Conservation (phyloP, 2,888 invertebrate species). For the Nesidiocoris tenuis region DNA sequence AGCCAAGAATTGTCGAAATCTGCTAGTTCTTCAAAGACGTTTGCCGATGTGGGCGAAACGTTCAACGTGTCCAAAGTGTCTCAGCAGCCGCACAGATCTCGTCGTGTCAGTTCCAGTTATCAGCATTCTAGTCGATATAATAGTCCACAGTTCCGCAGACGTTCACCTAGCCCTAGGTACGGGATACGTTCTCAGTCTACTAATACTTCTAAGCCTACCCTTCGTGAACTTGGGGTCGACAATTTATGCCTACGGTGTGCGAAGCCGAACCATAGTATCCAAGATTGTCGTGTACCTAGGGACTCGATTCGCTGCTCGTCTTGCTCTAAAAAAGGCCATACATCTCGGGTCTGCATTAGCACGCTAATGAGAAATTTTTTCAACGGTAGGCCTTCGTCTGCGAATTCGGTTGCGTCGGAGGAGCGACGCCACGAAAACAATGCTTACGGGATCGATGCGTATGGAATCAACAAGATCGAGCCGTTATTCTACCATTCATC, state of each 20-base stretch:
- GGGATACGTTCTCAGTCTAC: not conserved
- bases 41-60: not conserved
- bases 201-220: not conserved
- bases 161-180: not conserved
- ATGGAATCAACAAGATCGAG: not conserved
- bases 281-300: not conserved
- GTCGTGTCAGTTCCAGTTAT: not conserved
- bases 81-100: not conserved
- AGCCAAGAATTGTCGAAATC: conserved; percentile 7
- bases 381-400: not conserved
- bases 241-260: conserved; percentile 1
- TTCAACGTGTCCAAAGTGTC: not conserved
- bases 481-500: not conserved
- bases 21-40: not conserved
- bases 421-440: not conserved
- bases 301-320: not conserved
- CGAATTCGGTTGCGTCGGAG: not conserved
- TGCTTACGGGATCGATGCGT: not conserved
- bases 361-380: not conserved
- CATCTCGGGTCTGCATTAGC: conserved; percentile 3
- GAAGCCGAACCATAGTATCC: not conserved
- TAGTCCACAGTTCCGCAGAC: not conserved
- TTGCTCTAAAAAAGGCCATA: conserved; percentile 2
- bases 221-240: not conserved
- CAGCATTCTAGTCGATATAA: not conserved